Evolutionary conservation across 2,113 vertebrate species (phyloP), one percentile per base, ranked within the genome.

Genomic region (Apteryx mantelli): DNA sequence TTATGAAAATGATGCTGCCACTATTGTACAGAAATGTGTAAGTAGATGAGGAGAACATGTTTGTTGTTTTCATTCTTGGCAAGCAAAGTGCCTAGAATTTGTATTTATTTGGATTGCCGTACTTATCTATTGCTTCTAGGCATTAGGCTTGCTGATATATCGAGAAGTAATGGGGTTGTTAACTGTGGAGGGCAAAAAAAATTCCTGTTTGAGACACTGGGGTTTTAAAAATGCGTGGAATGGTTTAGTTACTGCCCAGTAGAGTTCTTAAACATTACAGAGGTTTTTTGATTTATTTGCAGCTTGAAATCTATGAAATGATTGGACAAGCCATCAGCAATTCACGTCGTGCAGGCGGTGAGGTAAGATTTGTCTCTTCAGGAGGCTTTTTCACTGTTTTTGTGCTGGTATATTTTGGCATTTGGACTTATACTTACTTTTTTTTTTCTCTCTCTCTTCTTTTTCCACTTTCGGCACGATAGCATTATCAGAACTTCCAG

Each of bases 401-500:
- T 84, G 4, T 63, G 46, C 44, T 76, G 11, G 4, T 53, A 5
- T 65, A 11, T 81, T 61, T 86, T 52, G 50, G 6, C 61, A 5
- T 82, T 63, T 95, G 82, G 25, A 80, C 78, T 97, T 26, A 95
- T 13, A 1, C 44, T 82, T 7, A 63, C 83, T 34, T 73, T 86
- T 66, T 69, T 36, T 95, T 65, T 56, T 69, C 82, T 75, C 24
- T 13, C 26, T 18, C 56, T 58, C 56, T 18, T 7, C 9, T 22
- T 73, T 32, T 76, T 17, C 85, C 61, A 11, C 69, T 78, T 91
- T 46, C 55, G 91, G 55, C 28, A 60, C 7, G 87, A 94, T 97
- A 99, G 99, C 99, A 99, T 97, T 99, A 99, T 97, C 99, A 99
- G 98, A 99, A 99, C 97, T 99, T 99, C 97, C 99, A 99, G 92